Evolutionary conservation across 2,113 vertebrate species (phyloP).

Genomic region (Anoura caudifer): DNA sequence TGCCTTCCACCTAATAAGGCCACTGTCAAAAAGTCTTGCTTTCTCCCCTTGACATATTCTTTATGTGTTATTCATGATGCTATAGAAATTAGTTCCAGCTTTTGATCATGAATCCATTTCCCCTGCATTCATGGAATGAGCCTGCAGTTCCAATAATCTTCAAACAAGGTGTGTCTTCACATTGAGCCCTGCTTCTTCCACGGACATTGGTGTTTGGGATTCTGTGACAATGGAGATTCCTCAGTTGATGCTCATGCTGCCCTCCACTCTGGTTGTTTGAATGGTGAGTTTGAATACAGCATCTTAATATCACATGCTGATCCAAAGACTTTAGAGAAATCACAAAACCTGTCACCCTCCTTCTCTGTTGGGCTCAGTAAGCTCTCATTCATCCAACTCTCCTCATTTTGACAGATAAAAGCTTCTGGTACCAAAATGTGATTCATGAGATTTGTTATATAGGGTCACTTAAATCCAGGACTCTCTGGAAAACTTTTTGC

Average conservation of each 20-base stretch:
- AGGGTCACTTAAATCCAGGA: background rate
- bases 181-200: background rate
- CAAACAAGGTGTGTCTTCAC: background rate
- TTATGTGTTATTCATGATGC: slow-evolving; percentile 17
- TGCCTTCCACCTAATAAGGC: background rate
- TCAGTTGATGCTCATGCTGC: background rate
- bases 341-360: background rate
- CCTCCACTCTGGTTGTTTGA: background rate
- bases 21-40: slow-evolving; percentile 14
- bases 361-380: background rate
- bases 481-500: background rate
- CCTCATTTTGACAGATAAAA: background rate
- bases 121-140: background rate
- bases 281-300: background rate
- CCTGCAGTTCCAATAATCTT: background rate
- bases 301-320: background rate
- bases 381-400: background rate
- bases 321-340: background rate
- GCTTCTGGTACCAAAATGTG: background rate
- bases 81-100: slow-evolving; percentile 34
- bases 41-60: background rate
- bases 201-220: background rate
- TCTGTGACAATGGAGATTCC: background rate
- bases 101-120: slow-evolving; percentile 18
- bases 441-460: slow-evolving; percentile 6